Percentiles rank a stretch among this genome's conserved stretches.
Conservation (phyloP, 2,113 vertebrate species). For the Parus major region DNA sequence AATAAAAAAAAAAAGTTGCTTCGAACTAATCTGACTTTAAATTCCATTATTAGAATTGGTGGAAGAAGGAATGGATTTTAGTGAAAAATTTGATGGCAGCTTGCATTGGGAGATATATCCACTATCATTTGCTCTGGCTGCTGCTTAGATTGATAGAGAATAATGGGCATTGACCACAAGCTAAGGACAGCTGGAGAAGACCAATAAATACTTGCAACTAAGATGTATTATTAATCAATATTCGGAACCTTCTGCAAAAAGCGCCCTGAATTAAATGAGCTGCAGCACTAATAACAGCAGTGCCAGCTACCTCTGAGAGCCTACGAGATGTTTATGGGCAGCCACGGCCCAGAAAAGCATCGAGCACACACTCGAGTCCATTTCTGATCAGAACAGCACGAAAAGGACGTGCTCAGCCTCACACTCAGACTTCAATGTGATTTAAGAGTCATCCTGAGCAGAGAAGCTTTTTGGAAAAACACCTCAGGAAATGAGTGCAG, state of each 20-base stretch:
- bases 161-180: conserved; percentile 60
- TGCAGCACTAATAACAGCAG: background rate
- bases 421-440: background rate
- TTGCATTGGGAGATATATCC: conserved; percentile 48
- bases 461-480: background rate
- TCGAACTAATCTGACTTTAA: conserved; percentile 53
- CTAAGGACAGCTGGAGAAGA: conserved; percentile 43
- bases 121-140: conserved; percentile 33
- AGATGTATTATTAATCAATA: conserved; percentile 68
- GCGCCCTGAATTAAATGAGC: conserved; percentile 50
- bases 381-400: background rate
- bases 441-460: conserved; percentile 12
- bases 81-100: conserved; percentile 28
- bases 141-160: conserved; percentile 49
- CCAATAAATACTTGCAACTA: conserved; percentile 56
- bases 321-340: background rate
- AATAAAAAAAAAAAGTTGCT: background rate
- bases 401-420: background rate
- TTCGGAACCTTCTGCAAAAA: conserved; percentile 1
- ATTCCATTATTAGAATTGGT: conserved; percentile 44
- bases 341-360: background rate
- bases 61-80: conserved; percentile 39
- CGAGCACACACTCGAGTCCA: background rate
- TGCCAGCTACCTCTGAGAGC: background rate
- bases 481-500: background rate